These are phyloP conservation scores for Drosophila hamatofila DNA, from an alignment of 2,888 invertebrate species.

Conservation along the genomic window DNA sequence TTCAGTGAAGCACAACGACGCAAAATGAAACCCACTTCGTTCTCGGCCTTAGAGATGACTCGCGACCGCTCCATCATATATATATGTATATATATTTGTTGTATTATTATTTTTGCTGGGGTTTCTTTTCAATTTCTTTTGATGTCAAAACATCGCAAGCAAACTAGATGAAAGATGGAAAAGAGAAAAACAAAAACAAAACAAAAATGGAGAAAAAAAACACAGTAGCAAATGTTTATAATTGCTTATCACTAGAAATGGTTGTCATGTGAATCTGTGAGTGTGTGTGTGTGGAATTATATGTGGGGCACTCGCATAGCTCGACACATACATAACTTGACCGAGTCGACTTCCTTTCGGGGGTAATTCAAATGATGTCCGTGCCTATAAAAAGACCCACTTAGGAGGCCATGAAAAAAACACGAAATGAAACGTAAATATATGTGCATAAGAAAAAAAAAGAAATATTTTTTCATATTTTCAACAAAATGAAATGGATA, in stretches of 20 bases:
- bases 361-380: constrained; percentile 52
- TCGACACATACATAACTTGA: constrained; percentile 37
- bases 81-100: constrained; percentile 15
- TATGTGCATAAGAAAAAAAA: neutral
- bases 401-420: constrained; percentile 17
- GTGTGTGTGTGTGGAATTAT: constrained; percentile 10
- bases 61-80: constrained; percentile 27
- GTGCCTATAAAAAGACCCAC: constrained; percentile 34
- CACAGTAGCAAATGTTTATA: constrained; percentile 62
- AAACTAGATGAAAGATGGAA: constrained; percentile 12
- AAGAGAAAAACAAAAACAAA: neutral
- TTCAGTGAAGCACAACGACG: constrained; percentile 70
- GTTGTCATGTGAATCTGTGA: constrained; percentile 9
- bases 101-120: constrained; percentile 40
- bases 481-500: constrained; percentile 72
- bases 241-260: constrained; percentile 66
- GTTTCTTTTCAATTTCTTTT: constrained; percentile 67
- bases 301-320: constrained; percentile 42
- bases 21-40: constrained; percentile 60
- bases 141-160: constrained; percentile 60
- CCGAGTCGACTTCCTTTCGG: constrained; percentile 44
- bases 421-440: constrained; percentile 12
- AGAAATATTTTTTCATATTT: constrained; percentile 22
- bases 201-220: constrained; percentile 14
- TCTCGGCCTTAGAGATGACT: constrained; percentile 43